Base-by-base conservation (phyloP, 2,113 vertebrate species). In the Melanostigma gelatinosum region DNA sequence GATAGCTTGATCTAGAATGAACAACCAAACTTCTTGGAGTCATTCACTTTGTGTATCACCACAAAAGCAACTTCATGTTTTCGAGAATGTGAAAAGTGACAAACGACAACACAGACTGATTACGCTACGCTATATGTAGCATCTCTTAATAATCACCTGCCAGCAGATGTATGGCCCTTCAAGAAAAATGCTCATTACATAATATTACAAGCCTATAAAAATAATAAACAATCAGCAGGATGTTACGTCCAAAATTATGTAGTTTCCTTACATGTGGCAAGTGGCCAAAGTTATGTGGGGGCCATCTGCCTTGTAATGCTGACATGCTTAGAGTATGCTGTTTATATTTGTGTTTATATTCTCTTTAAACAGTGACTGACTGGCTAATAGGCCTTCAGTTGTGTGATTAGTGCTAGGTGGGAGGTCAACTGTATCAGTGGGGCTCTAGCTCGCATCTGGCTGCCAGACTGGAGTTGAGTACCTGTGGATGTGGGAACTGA, bases 311-410 rank as follows among this genome's bases (percentile, higher is more conserved):
- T 7, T 79, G 40, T 72, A 74, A 58, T 79, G 82, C 79, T 88
- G 89, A 86, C 72, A 61, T 85, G 70, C 72, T 72, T 48, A 60
- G 58, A 86, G 62, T 57, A 42, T 36, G 55, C 68, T 86, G 87
- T 89, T 84, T 88, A 80, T 84, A 57, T 80, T 83, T 87, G 83
- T 90, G 87, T 88, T 90, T 88, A 82, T 89, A 72, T 82, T 79
- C 52, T 73, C 12, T n/a, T 48, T 72, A 84, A 86, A 72, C 29
- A n/a, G 36, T 60, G 62, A 86, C 72, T 73, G 74, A 61, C 5
- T 48, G 65, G 1, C 52, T 86, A 89, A 88, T 84, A 64, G 66
- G 52, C 42, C n/a, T 36, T 81, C 3, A 44, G 42, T 63, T 85
- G 42, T 85, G 54, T 64, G 72, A 79, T 82, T 70, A 76, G 70